Conservation (phyloP, 2,888 invertebrate species). For the Arctia plantaginis region DNA sequence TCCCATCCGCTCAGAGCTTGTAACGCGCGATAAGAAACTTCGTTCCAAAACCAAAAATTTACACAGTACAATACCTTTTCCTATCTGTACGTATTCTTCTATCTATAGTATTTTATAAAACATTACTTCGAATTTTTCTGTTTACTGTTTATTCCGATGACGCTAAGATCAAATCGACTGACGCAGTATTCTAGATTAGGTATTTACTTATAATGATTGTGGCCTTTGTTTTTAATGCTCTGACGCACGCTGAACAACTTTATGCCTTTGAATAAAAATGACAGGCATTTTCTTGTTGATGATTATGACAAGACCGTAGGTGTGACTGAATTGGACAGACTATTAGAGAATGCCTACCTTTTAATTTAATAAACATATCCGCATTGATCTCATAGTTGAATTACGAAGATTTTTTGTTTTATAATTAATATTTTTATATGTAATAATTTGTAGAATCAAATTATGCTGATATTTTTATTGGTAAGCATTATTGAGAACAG, state of each 20-base stretch:
- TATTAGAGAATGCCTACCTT: background rate
- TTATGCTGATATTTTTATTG: background rate
- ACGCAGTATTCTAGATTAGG: background rate
- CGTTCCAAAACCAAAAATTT: no score
- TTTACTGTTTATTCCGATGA: background rate
- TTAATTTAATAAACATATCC: background rate
- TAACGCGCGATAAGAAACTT: no score
- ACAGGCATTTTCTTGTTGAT: background rate
- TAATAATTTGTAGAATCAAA: background rate
- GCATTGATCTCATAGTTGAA: background rate
- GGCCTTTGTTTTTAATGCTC: background rate
- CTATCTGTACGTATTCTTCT: no score
- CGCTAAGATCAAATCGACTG: constrained; percentile 2
- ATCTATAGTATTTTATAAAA: no score
- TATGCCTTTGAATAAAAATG: background rate
- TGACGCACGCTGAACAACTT: constrained; percentile 6
- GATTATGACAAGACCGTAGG: background rate
- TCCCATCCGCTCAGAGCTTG: no score
- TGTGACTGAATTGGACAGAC: background rate
- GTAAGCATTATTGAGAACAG: background rate
- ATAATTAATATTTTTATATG: no score
- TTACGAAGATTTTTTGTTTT: no score
- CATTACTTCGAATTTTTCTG: background rate
- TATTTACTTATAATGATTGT: background rate
- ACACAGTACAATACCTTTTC: no score